phyloP scores from a whole-genome alignment of 2,888 invertebrate genomes.

The Drosophila buzzatii region DNA sequence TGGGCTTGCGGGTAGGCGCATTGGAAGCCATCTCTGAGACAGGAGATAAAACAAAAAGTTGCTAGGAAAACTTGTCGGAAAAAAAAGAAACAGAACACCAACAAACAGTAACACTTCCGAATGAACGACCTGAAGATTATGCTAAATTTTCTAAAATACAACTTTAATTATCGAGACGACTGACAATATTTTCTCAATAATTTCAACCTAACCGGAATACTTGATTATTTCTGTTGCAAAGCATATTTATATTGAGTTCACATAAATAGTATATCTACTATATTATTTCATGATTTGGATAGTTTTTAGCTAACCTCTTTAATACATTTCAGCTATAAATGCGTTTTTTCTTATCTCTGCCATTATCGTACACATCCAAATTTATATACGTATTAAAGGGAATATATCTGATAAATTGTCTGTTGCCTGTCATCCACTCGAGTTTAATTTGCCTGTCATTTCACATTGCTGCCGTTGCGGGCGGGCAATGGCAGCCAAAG shows the following conservation, averaged over 20 bases:
- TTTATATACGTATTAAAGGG: conserved; percentile 8
- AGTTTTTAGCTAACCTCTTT: not conserved
- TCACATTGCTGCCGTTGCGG: conserved; percentile 30
- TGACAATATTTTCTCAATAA: conserved; percentile 4
- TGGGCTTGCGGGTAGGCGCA: conserved; percentile 32
- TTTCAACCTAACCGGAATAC: not conserved
- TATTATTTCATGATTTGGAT: too few species aligned
- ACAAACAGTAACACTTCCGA: conserved; percentile 18
- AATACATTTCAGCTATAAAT: not conserved
- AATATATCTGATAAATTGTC: conserved; percentile 73
- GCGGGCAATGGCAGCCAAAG: conserved; percentile 41
- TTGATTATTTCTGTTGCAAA: not conserved
- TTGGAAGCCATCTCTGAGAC: conserved; percentile 38
- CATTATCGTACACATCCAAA: conserved; percentile 15
- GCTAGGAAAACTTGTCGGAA: conserved; percentile 36
- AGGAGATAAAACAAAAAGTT: conserved; percentile 9
- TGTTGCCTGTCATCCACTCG: conserved; percentile 66
- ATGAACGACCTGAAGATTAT: conserved; percentile 11
- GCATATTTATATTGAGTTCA: too few species aligned
- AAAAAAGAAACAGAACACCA: conserved; percentile 21
- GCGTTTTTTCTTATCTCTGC: not conserved
- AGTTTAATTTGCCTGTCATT: conserved; percentile 75
- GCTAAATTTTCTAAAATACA: conserved; percentile 8
- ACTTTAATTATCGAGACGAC: conserved; percentile 10
- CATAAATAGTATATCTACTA: too few species aligned